A percentile compares a stretch with the other conserved stretches of the same genome.
These are phyloP conservation scores for Serrognathus titanus DNA, from an alignment of 2,888 invertebrate species.

Conservation along the genomic window DNA sequence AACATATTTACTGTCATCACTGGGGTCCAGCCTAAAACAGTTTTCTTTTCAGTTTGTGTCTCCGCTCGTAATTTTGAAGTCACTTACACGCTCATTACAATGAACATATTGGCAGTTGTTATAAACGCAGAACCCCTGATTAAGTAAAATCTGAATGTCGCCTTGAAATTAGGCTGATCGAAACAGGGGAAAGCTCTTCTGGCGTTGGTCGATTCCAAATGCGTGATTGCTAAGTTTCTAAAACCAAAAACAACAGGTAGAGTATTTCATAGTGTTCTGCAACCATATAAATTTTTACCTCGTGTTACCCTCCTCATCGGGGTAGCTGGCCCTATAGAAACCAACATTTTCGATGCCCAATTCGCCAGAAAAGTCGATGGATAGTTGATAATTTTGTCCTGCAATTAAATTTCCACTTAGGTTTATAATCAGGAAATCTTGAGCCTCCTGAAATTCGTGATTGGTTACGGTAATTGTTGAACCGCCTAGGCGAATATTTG, in stretches of 20 bases:
- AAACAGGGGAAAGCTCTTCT: conserved; percentile 72
- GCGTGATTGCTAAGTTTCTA: conserved; percentile 12
- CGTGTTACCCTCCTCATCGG: background rate
- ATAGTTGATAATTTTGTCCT: background rate
- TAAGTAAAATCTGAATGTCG: conserved; percentile 45
- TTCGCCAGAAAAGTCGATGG: conserved; percentile 3
- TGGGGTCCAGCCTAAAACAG: background rate
- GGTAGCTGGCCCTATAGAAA: conserved; percentile 12
- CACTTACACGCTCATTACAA: background rate
- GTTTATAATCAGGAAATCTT: conserved; percentile 11
- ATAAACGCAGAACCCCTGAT: conserved; percentile 23
- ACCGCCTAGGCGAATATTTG: background rate
- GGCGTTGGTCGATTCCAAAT: conserved; percentile 44
- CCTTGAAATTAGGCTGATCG: conserved; percentile 55
- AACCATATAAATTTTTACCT: too few relatives aligned
- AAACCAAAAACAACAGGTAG: too few relatives aligned
- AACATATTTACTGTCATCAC: background rate
- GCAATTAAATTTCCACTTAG: background rate
- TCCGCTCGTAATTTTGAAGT: too few relatives aligned
- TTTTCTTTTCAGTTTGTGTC: too few relatives aligned
- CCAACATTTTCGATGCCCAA: conserved; percentile 8
- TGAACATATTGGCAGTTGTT: conserved; percentile 8
- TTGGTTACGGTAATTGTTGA: too few relatives aligned
- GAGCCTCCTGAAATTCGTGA: too few relatives aligned
- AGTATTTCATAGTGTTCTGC: too few relatives aligned